Conservation (phyloP, 2,888 invertebrate genomes). For the Apodemia duryi region DNA sequence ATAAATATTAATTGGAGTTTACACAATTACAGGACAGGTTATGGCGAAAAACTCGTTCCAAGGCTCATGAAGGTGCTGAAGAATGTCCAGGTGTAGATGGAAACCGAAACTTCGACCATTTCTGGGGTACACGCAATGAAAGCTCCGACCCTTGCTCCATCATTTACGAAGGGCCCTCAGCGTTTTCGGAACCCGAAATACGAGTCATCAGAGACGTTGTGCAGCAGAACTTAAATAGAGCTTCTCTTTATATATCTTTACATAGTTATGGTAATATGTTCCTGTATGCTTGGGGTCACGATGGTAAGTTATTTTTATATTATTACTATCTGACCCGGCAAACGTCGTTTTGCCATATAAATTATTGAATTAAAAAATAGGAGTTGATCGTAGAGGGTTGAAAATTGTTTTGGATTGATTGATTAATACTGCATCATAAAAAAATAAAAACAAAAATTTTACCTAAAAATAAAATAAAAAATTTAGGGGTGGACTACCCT, state of each 20-base stretch:
- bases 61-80: conserved; percentile 50
- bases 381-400: too few species aligned
- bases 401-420: too few species aligned
- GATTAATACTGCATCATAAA: too few species aligned
- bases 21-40: conserved; percentile 72
- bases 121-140: conserved; percentile 81
- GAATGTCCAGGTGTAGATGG: conserved; percentile 86
- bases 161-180: conserved; percentile 80
- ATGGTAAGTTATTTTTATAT: conserved; percentile 62
- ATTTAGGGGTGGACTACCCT: too few species aligned
- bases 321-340: too few species aligned
- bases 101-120: conserved; percentile 87
- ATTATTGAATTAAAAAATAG: too few species aligned
- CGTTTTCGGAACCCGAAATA: conserved; percentile 85
- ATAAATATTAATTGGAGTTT: neutral
- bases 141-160: conserved; percentile 79
- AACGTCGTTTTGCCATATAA: too few species aligned
- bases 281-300: conserved; percentile 85
- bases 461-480: too few species aligned
- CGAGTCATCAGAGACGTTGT: conserved; percentile 78
- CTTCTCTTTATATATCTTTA: conserved; percentile 84
- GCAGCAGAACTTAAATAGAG: conserved; percentile 62
- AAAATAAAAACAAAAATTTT: too few species aligned
- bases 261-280: conserved; percentile 87
- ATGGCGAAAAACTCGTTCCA: conserved; percentile 86